Base-by-base conservation (phyloP, 1,140 invertebrate species). In the Drosophila bifasciata region DNA sequence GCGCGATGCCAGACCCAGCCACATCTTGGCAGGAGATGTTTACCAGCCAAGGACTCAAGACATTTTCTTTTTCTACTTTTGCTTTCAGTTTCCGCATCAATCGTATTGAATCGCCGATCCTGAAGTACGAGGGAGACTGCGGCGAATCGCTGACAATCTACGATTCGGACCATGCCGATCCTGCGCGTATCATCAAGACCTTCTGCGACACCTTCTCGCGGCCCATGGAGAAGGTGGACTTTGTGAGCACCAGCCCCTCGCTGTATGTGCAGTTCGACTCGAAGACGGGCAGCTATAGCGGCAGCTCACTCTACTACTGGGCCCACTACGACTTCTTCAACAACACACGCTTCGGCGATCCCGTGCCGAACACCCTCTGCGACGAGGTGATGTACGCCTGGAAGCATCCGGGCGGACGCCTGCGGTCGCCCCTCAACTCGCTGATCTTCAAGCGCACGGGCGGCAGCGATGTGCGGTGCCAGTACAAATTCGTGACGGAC, bases 241-340 rank as follows among this genome's bases (percentile, higher is more conserved):
- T 98, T 79, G 95, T 97, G 0, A 97, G 96, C 0, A 96, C 95
- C 0, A 95, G 95, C 5, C 96, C 96, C 73, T 94, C 96, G 0
- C 93, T 98, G 44, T 97, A 96, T 79, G 96, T 98, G 0, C 93
- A 96, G 59, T 97, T 97, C 80, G 96, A 97, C 81, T 97, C 96
- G 88, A 97, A 97, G 89, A 97, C 96, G 1, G 96, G 96, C n/a
- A 96, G 96, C 70, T 97, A 97, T 76, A 96, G 96, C 21, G 96
- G 96, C 92, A 96, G 93, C 16, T 97, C 96, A 0, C 92, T 98
- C 0, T 97, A 97, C 88, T 97, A 97, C 89, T 97, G 96, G 96
- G 96, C 96, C 0, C 96, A 97, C 90, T 98, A 97, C 75, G 96
- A 98, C 80, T 98, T 97, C 92, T 97, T 97, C 92, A 97, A 97